phyloP scores from a whole-genome alignment of 2,888 invertebrate species.

The Eumerus sabulonum region DNA sequence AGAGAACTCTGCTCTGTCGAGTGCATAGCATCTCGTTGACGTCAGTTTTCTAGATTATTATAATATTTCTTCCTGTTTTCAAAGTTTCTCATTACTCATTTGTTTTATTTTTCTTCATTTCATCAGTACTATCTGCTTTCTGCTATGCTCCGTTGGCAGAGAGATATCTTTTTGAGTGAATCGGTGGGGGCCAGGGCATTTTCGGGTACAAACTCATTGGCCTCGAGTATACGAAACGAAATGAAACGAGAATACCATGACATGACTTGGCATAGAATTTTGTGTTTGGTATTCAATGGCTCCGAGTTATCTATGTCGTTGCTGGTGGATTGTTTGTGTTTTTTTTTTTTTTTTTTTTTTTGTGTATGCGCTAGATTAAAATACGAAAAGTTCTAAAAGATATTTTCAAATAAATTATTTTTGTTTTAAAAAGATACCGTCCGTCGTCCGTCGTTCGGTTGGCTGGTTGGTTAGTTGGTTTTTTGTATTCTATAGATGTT shows the following conservation, averaged over 20 bases:
- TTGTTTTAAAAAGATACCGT: slow-evolving; percentile 27
- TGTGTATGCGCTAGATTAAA: slow-evolving; percentile 47
- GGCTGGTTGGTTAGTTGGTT: no score
- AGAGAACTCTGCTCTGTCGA: background rate
- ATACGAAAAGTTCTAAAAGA: slow-evolving; percentile 57
- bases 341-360: no score
- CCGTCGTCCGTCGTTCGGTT: background rate
- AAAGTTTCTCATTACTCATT: slow-evolving; percentile 1
- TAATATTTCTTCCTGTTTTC: slow-evolving; percentile 36
- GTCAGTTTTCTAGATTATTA: slow-evolving; percentile 49
- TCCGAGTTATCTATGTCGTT: slow-evolving; percentile 33
- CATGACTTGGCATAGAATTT: background rate
- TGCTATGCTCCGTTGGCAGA: slow-evolving; percentile 3
- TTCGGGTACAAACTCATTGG: slow-evolving; percentile 2
- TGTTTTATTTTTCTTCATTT: slow-evolving; percentile 20
- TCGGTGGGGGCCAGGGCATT: background rate
- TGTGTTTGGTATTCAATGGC: slow-evolving; percentile 42
- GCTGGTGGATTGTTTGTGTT: no score
- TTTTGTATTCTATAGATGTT: no score
- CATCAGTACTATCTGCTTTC: background rate
- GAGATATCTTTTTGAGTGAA: background rate
- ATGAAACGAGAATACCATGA: no score
- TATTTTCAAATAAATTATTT: slow-evolving; percentile 58
- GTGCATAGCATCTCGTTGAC: slow-evolving; percentile 29
- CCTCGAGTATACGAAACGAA: slow-evolving; percentile 16